Evolutionary conservation across 1,140 invertebrate species (phyloP), one percentile per base, ranked within the genome.

Genomic region (Idris sp.): DNA sequence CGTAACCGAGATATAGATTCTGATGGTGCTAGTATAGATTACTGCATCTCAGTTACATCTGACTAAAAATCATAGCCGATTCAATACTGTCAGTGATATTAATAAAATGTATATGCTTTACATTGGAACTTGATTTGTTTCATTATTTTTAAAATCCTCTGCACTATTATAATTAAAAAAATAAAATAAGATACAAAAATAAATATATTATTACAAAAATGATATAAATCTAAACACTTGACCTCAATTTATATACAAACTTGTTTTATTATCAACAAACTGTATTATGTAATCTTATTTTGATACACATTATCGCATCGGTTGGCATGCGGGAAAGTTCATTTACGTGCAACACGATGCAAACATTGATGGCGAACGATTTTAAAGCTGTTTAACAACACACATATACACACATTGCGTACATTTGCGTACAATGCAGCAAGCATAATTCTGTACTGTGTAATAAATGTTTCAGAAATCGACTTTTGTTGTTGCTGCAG

Each of bases 381-480:
- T 36, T 28, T 10, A 28, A 71, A 71, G 54, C 54, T 56, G 25
- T 16, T 41, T 33, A 71, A 48, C 40, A 36, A 49, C 28, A 62
- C n/a, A 62, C 26, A 71, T 49, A 40, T 4, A 49, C 28, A 62
- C n/a, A 62, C 26, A 71, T 49, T 48, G 8, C 26, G 38, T 13
- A 48, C 31, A 54, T 48, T 71, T 14, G n/a, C n/a, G n/a, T n/a
- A n/a, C 25, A 35, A 22, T 41, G 35, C 28, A 5, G n/a, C 33
- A 53, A 41, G 67, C 40, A 11, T 11, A 30, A 53, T 59, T 61
- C 61, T 54, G 48, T 41, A 28, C 16, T n/a, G n/a, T 41, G 9
- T 62, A 62, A 62, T 43, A 54, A 71, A 62, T 71, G 28, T 19
- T 62, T 38, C 48, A 71, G 56, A 46, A 71, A 61, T 54, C 48